Conservation (phyloP, 2,888 invertebrate species). For the Noctua comes region DNA sequence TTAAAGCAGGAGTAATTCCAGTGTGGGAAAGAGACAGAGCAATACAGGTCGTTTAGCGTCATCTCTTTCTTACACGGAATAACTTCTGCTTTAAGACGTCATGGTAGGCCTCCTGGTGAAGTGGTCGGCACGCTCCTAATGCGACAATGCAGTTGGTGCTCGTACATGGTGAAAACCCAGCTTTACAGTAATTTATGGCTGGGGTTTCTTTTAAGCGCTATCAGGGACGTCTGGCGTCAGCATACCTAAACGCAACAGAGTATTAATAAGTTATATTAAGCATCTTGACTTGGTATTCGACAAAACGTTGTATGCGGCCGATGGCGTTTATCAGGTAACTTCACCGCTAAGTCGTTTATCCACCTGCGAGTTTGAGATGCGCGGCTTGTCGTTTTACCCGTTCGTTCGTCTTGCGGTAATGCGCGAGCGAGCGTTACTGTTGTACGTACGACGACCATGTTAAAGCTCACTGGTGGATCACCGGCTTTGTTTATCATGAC, state of each 20-base stretch:
- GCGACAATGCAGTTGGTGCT: neutral
- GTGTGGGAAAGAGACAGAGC: no score
- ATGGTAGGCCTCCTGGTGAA: neutral
- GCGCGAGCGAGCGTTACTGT: neutral
- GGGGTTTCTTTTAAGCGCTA: neutral
- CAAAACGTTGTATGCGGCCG: neutral
- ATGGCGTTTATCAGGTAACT: neutral
- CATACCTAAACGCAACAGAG: neutral
- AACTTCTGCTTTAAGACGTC: no score
- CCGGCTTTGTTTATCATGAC: neutral
- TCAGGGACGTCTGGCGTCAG: neutral
- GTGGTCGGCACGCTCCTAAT: neutral
- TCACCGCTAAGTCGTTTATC: conserved; percentile 3
- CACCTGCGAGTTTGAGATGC: neutral
- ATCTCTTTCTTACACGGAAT: no score
- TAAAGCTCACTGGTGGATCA: conserved; percentile 5
- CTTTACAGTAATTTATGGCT: neutral
- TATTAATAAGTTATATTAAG: neutral
- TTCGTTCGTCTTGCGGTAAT: neutral
- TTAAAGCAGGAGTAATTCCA: no score
- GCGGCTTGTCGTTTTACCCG: neutral
- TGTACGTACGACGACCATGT: neutral
- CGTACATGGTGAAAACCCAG: neutral
- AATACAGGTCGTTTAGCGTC: no score
- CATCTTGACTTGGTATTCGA: neutral